Base-by-base conservation (phyloP, 2,888 invertebrate species). In the Troglohyphantes excavatus region DNA sequence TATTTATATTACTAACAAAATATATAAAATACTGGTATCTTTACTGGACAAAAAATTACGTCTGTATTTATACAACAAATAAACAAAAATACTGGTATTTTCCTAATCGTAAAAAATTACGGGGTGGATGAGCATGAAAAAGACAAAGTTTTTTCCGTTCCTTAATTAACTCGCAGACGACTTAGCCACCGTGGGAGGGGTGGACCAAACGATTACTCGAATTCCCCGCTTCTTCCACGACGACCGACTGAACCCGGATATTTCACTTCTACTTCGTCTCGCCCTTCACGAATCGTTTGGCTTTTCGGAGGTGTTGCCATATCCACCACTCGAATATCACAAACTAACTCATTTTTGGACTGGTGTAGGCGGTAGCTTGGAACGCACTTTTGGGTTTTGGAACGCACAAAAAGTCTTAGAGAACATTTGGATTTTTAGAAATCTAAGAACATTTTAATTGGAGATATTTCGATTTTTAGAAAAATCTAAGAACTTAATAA, bases 221-320 rank as follows among this genome's bases (percentile, higher is more conserved):
- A 75, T 75, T 53, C 53, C 43, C 63, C 61, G 59, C 75, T 72
- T 9, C 43, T n/a, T n/a, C n/a, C n/a, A n/a, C n/a, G n/a, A n/a
- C n/a, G 68, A 59, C 59, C 70, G 61, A 70, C 46, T 82, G 82
- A 82, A 82, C 82, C 82, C 82, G 82, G 82, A 82, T 82, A 82
- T 82, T 70, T 82, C 82, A 82, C 82, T 82, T 72, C 63, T 63
- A 43, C 46, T 68, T 33, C 39, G 81, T 19, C 81, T 73, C 81
- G 67, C 67, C 73, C 81, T 81, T 81, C 81, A 67, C 21, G 46
- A 68, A 46, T 81, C 68, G 63, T 23, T 29, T 67, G 81, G 53
- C 19, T n/a, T 29, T 19, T 23, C 7, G 9, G 26, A 65, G 23
- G 65, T 53, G 53, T 53, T 53, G 53, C 53, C 53, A 39, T 39